Percentiles rank a stretch among this genome's conserved stretches.
These are phyloP conservation scores for Colinus virginianus DNA, from an alignment of 2,113 vertebrate species.

Conservation along the genomic window DNA sequence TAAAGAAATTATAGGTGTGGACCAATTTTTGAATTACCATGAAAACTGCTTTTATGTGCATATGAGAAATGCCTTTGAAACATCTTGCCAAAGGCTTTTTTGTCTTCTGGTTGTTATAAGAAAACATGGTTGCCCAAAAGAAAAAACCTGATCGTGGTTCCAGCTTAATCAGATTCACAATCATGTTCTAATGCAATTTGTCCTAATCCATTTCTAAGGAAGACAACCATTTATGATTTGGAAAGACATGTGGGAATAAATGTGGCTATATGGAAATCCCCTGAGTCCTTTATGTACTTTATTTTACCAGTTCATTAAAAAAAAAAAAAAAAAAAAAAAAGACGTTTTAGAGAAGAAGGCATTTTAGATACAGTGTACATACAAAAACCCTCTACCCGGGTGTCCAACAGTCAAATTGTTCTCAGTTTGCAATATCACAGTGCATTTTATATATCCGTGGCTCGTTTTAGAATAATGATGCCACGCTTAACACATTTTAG, in stretches of 20 bases:
- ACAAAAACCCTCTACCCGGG: neutral
- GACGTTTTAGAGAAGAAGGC: conserved; percentile 83
- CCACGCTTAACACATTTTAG: conserved; percentile 10
- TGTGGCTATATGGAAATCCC: conserved; percentile 89
- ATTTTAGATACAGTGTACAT: conserved; percentile 60
- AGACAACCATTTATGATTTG: conserved; percentile 98
- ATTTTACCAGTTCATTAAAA: conserved; percentile 89
- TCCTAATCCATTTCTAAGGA: conserved; percentile 95
- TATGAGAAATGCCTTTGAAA: conserved; percentile 77
- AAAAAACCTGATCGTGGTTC: conserved; percentile 87
- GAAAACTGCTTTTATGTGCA: conserved; percentile 73
- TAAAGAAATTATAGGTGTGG: conserved; percentile 75
- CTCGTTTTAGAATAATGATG: conserved; percentile 58
- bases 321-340: conserved; percentile 77
- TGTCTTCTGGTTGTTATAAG: conserved; percentile 83
- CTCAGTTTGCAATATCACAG: conserved; percentile 11
- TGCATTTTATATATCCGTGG: conserved; percentile 20
- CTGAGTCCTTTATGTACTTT: conserved; percentile 89
- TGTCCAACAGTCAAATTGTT: conserved; percentile 38
- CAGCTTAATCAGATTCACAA: conserved; percentile 96
- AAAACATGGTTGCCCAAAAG: conserved; percentile 90
- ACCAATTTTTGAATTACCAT: conserved; percentile 77
- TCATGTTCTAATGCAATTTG: conserved; percentile 97
- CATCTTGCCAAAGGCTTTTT: conserved; percentile 88
- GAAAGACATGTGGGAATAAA: conserved; percentile 92